These are phyloP conservation scores for Procambarus virginalis DNA, from an alignment of 1,140 invertebrate species.

Conservation along the genomic window DNA sequence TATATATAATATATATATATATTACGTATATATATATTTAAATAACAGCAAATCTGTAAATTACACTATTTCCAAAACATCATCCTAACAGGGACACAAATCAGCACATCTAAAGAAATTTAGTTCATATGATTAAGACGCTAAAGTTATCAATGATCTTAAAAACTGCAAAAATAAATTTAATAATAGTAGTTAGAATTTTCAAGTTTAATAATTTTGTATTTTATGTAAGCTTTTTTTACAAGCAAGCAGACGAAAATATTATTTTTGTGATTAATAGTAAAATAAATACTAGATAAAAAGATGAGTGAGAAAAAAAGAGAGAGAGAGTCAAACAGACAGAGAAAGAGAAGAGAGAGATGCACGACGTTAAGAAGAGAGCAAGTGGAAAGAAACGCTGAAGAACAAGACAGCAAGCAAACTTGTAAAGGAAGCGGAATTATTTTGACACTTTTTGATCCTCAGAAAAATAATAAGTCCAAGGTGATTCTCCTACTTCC, in stretches of 20 bases:
- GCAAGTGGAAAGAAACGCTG: not conserved
- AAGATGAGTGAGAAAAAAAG: not conserved
- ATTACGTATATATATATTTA: too few relatives aligned
- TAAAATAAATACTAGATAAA: not conserved
- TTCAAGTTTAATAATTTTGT: not conserved
- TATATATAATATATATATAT: too few relatives aligned
- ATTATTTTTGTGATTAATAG: not conserved
- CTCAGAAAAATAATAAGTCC: too few relatives aligned
- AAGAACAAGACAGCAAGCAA: not conserved
- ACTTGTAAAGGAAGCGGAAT: too few relatives aligned
- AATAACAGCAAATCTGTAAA: too few relatives aligned
- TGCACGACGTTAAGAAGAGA: too few relatives aligned
- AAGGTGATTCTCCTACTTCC: too few relatives aligned
- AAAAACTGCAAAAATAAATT: not conserved
- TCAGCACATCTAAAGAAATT: not conserved
- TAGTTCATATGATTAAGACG: not conserved
- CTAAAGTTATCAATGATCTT: too few relatives aligned
- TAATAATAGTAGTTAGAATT: not conserved
- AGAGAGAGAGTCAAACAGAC: constrained; percentile 22
- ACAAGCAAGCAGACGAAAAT: not conserved
- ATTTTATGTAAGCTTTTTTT: not conserved
- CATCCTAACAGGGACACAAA: not conserved
- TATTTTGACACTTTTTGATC: too few relatives aligned
- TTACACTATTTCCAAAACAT: too few relatives aligned
- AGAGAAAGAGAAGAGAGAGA: constrained; percentile 20